Evolutionary conservation across 1,140 invertebrate genomes (phyloP).

Genomic region (Ganaspis sp.): DNA sequence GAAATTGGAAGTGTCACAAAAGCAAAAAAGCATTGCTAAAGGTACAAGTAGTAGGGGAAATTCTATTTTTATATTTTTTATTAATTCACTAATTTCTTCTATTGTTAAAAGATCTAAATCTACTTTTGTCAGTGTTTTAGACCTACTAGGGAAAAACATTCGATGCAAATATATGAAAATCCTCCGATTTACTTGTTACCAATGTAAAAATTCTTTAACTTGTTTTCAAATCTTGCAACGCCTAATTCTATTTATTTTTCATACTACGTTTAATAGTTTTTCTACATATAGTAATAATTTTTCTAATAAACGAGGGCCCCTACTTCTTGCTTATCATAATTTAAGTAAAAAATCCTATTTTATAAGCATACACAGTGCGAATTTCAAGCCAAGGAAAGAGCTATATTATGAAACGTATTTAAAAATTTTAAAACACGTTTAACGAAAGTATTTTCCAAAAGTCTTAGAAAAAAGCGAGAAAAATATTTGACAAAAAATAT

Average conservation of each 20-base stretch:
- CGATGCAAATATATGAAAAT: too few species aligned
- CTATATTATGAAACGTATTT: not conserved
- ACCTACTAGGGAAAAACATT: not conserved
- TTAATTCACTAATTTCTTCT: not conserved
- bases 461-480: not conserved
- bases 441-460: not conserved
- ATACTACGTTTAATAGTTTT: too few species aligned
- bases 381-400: conserved; percentile 18
- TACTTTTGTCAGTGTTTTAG: not conserved
- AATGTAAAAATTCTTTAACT: too few species aligned
- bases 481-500: not conserved
- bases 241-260: too few species aligned
- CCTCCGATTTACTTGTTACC: too few species aligned
- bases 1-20: conserved; percentile 1
- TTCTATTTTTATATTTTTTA: not conserved
- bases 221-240: too few species aligned
- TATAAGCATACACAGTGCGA: conserved; percentile 1
- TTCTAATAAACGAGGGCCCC: not conserved
- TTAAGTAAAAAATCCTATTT: not conserved
- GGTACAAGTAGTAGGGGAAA: conserved; percentile 9
- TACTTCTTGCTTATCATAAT: not conserved
- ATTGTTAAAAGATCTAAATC: not conserved
- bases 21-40: conserved; percentile 24
- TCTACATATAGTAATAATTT: not conserved
- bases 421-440: too few species aligned